Evolutionary conservation across 2,888 invertebrate genomes (phyloP).

Genomic region (Drosophila emarginata): DNA sequence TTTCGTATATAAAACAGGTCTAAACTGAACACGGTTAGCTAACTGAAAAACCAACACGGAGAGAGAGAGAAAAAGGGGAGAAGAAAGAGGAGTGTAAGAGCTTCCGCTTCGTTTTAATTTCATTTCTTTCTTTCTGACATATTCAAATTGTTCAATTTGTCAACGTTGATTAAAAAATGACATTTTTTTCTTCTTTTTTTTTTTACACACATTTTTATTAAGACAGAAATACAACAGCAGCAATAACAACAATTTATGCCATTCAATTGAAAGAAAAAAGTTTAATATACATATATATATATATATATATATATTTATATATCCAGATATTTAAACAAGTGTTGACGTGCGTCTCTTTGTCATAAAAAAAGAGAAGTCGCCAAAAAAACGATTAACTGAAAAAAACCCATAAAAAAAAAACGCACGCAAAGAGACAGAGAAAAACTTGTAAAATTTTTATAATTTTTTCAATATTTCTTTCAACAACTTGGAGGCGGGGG

Average conservation of each 20-base stretch:
- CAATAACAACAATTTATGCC: slow-evolving; percentile 3
- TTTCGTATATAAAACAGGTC: background rate
- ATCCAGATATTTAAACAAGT: slow-evolving; percentile 59
- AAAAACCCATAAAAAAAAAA: slow-evolving; percentile 6
- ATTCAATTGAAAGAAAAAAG: slow-evolving; percentile 4
- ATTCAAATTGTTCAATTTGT: slow-evolving; percentile 69
- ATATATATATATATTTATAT: background rate
- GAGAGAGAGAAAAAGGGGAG: background rate
- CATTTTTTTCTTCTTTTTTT: slow-evolving; percentile 38
- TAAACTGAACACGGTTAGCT: slow-evolving; percentile 5
- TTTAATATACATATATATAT: slow-evolving; percentile 29
- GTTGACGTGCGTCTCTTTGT: slow-evolving; percentile 40
- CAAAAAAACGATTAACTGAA: slow-evolving; percentile 30
- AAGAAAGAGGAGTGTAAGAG: background rate
- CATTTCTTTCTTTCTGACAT: slow-evolving; percentile 24
- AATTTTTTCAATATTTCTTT: background rate
- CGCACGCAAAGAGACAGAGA: background rate
- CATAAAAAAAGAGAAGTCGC: slow-evolving; percentile 40
- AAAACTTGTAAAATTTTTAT: background rate
- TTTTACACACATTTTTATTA: slow-evolving; percentile 63
- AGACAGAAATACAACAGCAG: slow-evolving; percentile 71
- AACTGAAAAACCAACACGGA: background rate
- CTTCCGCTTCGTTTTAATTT: slow-evolving; percentile 15
- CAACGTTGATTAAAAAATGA: slow-evolving; percentile 68
- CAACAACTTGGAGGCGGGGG: too few relatives aligned